Evolutionary conservation across 1,140 invertebrate species (phyloP), one percentile per base, ranked within the genome.

Genomic region (Drosophila sulfurigaster): DNA sequence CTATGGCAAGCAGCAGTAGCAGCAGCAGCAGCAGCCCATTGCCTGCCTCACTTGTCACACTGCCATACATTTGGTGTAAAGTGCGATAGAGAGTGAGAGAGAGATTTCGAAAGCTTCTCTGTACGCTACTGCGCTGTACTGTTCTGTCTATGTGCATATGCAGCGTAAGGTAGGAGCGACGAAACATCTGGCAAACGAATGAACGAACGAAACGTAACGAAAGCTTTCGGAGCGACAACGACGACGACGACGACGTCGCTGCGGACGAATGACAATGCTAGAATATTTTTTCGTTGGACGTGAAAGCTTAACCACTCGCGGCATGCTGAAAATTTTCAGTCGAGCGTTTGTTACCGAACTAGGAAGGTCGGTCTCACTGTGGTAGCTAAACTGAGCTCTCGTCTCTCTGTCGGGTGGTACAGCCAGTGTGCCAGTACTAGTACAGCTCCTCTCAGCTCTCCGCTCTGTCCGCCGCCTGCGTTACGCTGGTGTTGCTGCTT

Each of bases 281-380:
- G 81, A 83, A 81, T 52, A 25, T 38, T 38, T 38, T 56, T 65
- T 63, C 41, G 69, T 70, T 83, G 63, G 77, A 79, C 75, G 86
- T 91, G 86, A 91, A 92, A 92, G 91, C 91, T 92, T 91, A 92
- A 87, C 78, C 83, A 91, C 87, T 92, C 91, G 81, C 83, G 79
- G 81, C 77, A 75, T 72, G 83, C 91, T 91, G 79, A 91, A 82
- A 91, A 92, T 68, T 91, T 91, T 92, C 91, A 92, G 91, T 92
- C 91, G 91, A 92, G 85, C 91, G 91, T 82, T 82, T 88, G 91
- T 89, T 91, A 89, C 83, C 81, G 83, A 89, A 91, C 91, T 86
- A 72, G 88, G 88, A 92, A 92, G 82, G 83, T 85, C 83, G 87
- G 91, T 91, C 81, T 85, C 82, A 89, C 79, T 82, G 85, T 87